Conservation (phyloP, 2,797 vertebrate species). For the Enteromius treurensis region DNA sequence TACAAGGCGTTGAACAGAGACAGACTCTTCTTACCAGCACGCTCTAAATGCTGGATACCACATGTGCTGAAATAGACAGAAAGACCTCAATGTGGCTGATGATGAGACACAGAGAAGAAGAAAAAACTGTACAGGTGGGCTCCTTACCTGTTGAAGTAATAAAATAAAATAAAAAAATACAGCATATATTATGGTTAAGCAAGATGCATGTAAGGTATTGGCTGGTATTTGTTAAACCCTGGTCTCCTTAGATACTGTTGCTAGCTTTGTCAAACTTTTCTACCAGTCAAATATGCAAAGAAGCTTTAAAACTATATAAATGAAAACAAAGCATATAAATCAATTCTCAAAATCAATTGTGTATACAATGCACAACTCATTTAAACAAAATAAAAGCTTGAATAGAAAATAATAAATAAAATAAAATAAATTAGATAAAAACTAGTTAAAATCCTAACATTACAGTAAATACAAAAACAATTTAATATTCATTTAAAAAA, state of each 20-base stretch:
- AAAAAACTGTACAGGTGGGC: conserved; percentile 41
- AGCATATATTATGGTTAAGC: no score
- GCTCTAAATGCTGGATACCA: conserved; percentile 86
- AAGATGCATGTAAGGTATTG: background rate
- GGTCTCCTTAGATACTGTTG: background rate
- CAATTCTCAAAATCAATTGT: background rate
- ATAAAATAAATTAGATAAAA: background rate
- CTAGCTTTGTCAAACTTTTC: background rate
- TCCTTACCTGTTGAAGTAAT: background rate
- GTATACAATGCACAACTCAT: background rate
- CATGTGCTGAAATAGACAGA: conserved; percentile 66
- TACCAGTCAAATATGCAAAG: background rate
- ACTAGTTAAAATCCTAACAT: background rate
- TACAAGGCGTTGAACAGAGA: conserved; percentile 82
- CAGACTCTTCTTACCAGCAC: conserved; percentile 79
- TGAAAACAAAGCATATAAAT: background rate
- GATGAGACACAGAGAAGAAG: conserved; percentile 58
- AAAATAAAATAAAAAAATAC: conserved; percentile 46
- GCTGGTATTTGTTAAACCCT: background rate
- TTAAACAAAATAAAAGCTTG: background rate
- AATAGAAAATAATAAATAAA: background rate
- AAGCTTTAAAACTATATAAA: background rate
- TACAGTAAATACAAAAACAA: no score
- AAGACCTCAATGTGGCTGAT: conserved; percentile 38
- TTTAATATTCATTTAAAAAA: no score